A percentile compares a stretch with the other conserved stretches of the same genome.
Conservation (phyloP, 2,888 invertebrate genomes). For the Tineola bisselliella region DNA sequence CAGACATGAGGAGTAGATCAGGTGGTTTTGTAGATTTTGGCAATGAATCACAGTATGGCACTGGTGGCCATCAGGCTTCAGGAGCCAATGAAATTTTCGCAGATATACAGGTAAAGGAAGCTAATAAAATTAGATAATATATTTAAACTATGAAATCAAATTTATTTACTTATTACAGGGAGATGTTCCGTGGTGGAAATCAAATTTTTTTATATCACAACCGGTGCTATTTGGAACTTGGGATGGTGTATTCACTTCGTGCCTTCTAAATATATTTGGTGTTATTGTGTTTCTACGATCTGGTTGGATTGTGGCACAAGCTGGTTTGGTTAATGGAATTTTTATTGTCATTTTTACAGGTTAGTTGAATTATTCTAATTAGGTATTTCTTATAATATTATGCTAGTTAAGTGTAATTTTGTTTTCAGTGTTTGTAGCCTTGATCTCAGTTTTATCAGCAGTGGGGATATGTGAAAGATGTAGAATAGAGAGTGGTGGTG, state of each 20-base stretch:
- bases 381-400: background rate
- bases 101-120: constrained; percentile 79
- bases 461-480: constrained; percentile 97
- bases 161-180: constrained; percentile 55
- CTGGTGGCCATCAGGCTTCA: constrained; percentile 85
- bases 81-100: constrained; percentile 92
- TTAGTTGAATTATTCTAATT: constrained; percentile 37
- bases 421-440: constrained; percentile 82
- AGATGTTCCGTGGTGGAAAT: constrained; percentile 93
- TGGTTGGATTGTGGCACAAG: constrained; percentile 97
- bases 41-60: constrained; percentile 78
- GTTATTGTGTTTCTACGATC: constrained; percentile 96
- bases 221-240: constrained; percentile 96
- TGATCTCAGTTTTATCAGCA: constrained; percentile 93
- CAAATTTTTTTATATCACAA: constrained; percentile 95
- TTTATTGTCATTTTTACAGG: constrained; percentile 84
- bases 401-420: too few relatives aligned
- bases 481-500: constrained; percentile 95
- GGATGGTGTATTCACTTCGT: constrained; percentile 98
- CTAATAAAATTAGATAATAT: background rate
- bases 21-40: constrained; percentile 81
- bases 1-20: constrained; percentile 71
- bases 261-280: constrained; percentile 96
- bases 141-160: background rate
- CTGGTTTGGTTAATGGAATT: constrained; percentile 82